phyloP scores from a whole-genome alignment of 2,797 vertebrate genomes.

The Thamnophis elegans region DNA sequence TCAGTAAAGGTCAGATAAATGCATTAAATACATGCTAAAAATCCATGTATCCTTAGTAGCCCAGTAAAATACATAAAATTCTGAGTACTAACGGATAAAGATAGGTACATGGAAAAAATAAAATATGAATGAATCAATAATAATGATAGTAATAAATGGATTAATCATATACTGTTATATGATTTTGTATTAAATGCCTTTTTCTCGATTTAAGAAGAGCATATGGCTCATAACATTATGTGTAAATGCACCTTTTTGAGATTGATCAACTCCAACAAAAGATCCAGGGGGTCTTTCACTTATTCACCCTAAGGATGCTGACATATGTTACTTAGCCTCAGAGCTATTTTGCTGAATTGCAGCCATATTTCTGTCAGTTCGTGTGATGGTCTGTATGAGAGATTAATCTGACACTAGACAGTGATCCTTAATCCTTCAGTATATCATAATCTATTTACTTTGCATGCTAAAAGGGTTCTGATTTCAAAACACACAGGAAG shows the following conservation, averaged over 20 bases:
- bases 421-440: conserved; percentile 90
- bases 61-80: background rate
- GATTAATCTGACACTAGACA: conserved; percentile 96
- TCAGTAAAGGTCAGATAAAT: fast-evolving
- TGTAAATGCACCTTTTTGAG: conserved; percentile 40
- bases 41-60: conserved; percentile 2
- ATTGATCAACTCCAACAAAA: fast-evolving
- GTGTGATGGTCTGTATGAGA: conserved; percentile 84
- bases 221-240: background rate
- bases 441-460: conserved; percentile 97
- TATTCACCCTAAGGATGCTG: conserved; percentile 45
- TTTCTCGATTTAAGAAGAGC: background rate
- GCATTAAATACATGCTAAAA: background rate
- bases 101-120: conserved; percentile 8
- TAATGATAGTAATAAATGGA: background rate
- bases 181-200: background rate
- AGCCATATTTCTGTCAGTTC: conserved; percentile 88
- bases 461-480: conserved; percentile 96
- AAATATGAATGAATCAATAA: conserved; percentile 16
- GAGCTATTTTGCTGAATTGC: conserved; percentile 77
- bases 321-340: conserved; percentile 52
- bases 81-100: background rate
- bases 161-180: background rate
- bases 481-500: conserved; percentile 88
- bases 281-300: background rate